Percentiles rank a stretch among this genome's conserved stretches.
Evolutionary conservation across 1,140 invertebrate species (phyloP).

Genomic region (Samia ricini): DNA sequence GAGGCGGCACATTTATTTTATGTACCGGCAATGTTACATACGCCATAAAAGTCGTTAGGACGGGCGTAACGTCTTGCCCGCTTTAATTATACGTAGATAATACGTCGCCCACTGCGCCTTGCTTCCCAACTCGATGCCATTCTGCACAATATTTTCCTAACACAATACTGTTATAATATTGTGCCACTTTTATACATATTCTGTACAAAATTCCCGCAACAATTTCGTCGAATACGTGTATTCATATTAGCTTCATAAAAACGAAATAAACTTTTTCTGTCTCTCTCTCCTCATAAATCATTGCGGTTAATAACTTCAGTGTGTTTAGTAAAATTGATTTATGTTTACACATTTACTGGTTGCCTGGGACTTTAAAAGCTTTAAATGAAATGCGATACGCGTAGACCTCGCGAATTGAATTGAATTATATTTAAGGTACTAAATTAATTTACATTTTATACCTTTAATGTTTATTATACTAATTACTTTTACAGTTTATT

Average conservation of each 20-base stretch:
- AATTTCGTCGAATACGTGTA: slow-evolving; percentile 28
- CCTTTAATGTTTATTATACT: too few relatives aligned
- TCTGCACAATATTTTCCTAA: slow-evolving; percentile 53
- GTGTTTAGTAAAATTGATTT: slow-evolving; percentile 67
- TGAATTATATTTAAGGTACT: not conserved
- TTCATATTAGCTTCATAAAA: slow-evolving; percentile 25
- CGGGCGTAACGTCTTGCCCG: slow-evolving; percentile 69
- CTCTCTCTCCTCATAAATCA: slow-evolving; percentile 49
- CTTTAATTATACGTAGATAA: slow-evolving; percentile 72
- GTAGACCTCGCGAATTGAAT: not conserved
- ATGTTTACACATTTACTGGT: slow-evolving; percentile 57
- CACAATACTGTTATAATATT: slow-evolving; percentile 65
- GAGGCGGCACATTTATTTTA: slow-evolving; percentile 76
- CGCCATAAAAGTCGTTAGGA: slow-evolving; percentile 76
- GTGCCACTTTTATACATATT: slow-evolving; percentile 56
- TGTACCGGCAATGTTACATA: slow-evolving; percentile 75
- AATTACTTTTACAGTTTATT: too few relatives aligned
- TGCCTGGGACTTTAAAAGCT: slow-evolving; percentile 47
- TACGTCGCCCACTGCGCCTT: slow-evolving; percentile 50
- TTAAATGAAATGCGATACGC: slow-evolving; percentile 42
- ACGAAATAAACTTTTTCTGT: slow-evolving; percentile 39
- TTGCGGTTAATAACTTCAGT: slow-evolving; percentile 49
- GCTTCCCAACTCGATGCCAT: slow-evolving; percentile 34
- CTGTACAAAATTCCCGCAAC: slow-evolving; percentile 31
- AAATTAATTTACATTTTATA: too few relatives aligned